Conservation (phyloP, 2,888 invertebrate genomes). For the Tineola bisselliella region DNA sequence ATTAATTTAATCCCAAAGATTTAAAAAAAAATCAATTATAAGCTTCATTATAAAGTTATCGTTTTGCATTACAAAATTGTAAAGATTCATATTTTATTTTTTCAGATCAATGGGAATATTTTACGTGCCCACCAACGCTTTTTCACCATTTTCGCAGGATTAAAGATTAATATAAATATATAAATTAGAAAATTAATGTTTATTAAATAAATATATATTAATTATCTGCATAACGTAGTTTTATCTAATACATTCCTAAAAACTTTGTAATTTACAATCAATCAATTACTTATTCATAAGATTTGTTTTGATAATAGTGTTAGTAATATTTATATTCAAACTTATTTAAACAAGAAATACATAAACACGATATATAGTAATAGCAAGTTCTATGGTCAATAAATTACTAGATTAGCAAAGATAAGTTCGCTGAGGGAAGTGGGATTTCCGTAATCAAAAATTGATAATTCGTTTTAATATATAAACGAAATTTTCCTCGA, state of each 20-base stretch:
- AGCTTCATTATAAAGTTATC: not conserved
- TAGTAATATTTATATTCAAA: not conserved
- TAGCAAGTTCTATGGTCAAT: not conserved
- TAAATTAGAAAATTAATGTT: no score
- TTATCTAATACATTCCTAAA: not conserved
- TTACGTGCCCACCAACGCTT: not conserved
- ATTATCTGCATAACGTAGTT: not conserved
- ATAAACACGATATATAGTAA: not conserved
- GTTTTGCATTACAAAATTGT: not conserved
- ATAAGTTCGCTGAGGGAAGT: not conserved
- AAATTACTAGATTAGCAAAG: conserved; percentile 6
- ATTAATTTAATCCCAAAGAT: no score
- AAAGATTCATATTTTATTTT: not conserved
- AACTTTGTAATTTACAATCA: no score
- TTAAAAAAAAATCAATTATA: not conserved
- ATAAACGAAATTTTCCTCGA: not conserved
- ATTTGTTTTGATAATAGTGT: no score
- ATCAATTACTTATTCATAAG: no score
- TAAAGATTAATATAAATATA: not conserved
- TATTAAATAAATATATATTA: not conserved
- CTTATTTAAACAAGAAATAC: not conserved
- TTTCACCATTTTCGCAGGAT: not conserved
- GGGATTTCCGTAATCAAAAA: conserved; percentile 11
- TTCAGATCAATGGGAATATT: not conserved
- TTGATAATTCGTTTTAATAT: conserved; percentile 7